Evolutionary conservation across 2,113 vertebrate genomes (phyloP), one percentile per base, ranked within the genome.

Genomic region (Mastomys coucha): DNA sequence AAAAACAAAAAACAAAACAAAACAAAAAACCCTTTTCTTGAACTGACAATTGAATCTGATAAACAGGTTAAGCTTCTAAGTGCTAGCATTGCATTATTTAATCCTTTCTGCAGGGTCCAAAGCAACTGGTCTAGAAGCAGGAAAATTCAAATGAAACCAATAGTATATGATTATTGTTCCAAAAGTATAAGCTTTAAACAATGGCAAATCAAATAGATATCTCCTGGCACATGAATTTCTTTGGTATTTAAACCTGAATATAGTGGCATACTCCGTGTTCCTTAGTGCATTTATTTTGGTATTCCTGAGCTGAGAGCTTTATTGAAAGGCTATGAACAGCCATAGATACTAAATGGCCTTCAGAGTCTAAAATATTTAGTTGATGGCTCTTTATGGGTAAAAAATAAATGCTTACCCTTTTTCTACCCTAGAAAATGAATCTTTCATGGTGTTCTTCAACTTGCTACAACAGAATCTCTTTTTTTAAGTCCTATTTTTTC

Each of bases 241-340:
- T 9, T 33, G 39, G 16, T 67, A 67, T 86, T 86, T 7, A 31
- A 0, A 42, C 7, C 3, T 31, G 20, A 42, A 31, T 19, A 14
- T 42, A 5, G 24, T 60, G 6, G 24, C 22, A 84, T 12, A 28
- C 13, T 14, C 12, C 12, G 9, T 60, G 13, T 69, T 69, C 13
- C 31, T 69, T 69, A 14, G 5, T 69, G 13, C 67, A 33, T 14
- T 33, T 69, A 33, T n/a, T 16, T 84, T 82, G 12, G 0, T 8
- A 22, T 53, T 45, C 0, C 2, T 78, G 2, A 17, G 19, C 84
- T 89, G 26, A n/a, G 31, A 8, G 8, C 19, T 7, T 12, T 78
- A 24, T 4, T 45, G 7, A 10, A 91, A 14, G 3, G 1, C 0
- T 33, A 3, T 70, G 7, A 28, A 82, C 1, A 65, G 4, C 10